phyloP scores from a whole-genome alignment of 92 coral and sea anemone species.

The Heliopora coerulea region DNA sequence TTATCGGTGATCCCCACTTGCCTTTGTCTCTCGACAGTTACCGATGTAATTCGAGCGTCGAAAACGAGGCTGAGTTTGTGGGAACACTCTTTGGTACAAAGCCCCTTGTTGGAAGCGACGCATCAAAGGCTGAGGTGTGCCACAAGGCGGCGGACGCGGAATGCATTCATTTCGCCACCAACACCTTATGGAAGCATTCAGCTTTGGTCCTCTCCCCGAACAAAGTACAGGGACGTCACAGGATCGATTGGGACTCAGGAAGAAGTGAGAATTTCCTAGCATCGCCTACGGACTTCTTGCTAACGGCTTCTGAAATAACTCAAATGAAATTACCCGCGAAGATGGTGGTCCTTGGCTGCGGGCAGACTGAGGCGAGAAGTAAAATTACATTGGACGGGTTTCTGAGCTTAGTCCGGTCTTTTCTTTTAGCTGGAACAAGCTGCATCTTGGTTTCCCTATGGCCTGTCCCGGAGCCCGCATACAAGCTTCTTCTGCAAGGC shows the following conservation, averaged over 20 bases:
- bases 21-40: slow-evolving; percentile 90
- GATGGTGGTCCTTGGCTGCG: slow-evolving; percentile 89
- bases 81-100: slow-evolving; percentile 84
- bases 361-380: slow-evolving; percentile 79
- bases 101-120: slow-evolving; percentile 79
- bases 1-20: slow-evolving; percentile 91
- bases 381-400: slow-evolving; percentile 94
- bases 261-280: slow-evolving; percentile 81
- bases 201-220: slow-evolving; percentile 84
- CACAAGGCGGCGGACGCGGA: slow-evolving; percentile 69
- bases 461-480: slow-evolving; percentile 99
- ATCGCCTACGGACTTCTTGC: slow-evolving; percentile 81
- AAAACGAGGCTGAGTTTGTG: slow-evolving; percentile 95
- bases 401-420: slow-evolving; percentile 86
- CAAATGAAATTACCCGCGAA: slow-evolving; percentile 79
- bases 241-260: slow-evolving; percentile 65
- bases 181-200: slow-evolving; percentile 96
- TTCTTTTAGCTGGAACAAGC: slow-evolving; percentile 86
- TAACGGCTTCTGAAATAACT: slow-evolving; percentile 88
- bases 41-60: slow-evolving; percentile 88
- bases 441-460: slow-evolving; percentile 86
- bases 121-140: slow-evolving; percentile 74
- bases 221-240: slow-evolving; percentile 51
- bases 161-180: slow-evolving; percentile 97
- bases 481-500: slow-evolving; percentile 85